These are phyloP conservation scores for Myotis vivesi DNA, from an alignment of 2,797 vertebrate species.

Conservation along the genomic window DNA sequence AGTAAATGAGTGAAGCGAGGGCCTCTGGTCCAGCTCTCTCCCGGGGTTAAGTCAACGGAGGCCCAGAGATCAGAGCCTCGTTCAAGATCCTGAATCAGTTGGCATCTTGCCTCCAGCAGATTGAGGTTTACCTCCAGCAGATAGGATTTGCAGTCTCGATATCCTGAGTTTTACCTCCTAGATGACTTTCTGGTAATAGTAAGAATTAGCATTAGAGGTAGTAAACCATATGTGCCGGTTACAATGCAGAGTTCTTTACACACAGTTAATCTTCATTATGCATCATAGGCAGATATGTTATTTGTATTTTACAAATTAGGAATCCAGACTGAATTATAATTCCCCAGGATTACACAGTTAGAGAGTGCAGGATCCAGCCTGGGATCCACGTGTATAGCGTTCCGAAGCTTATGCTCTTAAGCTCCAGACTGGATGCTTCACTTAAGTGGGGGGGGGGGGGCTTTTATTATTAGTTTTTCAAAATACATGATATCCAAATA, in stretches of 20 bases:
- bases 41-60: neutral
- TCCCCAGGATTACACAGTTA: neutral
- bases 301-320: neutral
- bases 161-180: neutral
- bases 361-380: neutral
- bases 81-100: neutral
- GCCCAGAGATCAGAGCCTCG: neutral
- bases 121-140: neutral
- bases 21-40: neutral
- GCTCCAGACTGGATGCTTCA: neutral
- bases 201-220: neutral
- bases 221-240: neutral
- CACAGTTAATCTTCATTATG: neutral
- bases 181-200: neutral
- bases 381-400: neutral
- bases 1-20: neutral
- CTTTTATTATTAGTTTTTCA: too few relatives aligned
- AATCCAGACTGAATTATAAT: neutral
- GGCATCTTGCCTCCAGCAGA: neutral
- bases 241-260: neutral
- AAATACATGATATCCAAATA: too few relatives aligned
- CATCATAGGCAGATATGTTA: neutral
- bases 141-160: neutral
- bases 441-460: neutral
- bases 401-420: neutral